Conservation (phyloP, 2,888 invertebrate genomes). For the Megastigmus dorsalis region DNA sequence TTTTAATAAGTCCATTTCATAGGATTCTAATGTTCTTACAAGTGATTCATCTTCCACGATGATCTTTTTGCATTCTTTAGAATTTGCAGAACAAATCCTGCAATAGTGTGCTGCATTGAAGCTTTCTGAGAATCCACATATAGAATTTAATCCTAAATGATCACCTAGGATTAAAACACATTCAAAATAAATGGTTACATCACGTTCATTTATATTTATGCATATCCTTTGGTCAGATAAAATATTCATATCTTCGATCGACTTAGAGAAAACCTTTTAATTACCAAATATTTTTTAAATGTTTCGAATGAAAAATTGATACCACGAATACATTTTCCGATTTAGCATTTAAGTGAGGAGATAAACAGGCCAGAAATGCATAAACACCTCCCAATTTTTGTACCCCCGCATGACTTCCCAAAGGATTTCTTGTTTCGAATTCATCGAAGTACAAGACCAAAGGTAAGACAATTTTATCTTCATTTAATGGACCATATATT, state of each 20-base stretch:
- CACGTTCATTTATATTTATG: too few species aligned
- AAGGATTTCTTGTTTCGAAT: slow-evolving; percentile 37
- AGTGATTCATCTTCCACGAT: background rate
- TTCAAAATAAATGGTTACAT: too few species aligned
- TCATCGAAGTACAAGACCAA: slow-evolving; percentile 43
- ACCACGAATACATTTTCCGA: too few species aligned
- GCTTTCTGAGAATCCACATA: too few species aligned
- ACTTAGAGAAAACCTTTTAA: too few species aligned
- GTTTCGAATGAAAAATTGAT: too few species aligned
- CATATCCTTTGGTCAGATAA: too few species aligned
- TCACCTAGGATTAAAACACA: too few species aligned
- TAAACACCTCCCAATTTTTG: slow-evolving; percentile 45
- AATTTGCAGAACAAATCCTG: background rate
- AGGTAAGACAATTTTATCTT: slow-evolving; percentile 13
- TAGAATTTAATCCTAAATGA: too few species aligned
- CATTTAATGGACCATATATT: slow-evolving; percentile 30
- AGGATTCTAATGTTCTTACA: background rate
- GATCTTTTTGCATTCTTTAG: background rate
- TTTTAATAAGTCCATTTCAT: background rate
- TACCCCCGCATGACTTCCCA: slow-evolving; percentile 48
- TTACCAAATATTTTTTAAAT: too few species aligned
- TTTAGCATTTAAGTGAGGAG: slow-evolving; percentile 23
- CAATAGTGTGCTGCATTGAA: background rate
- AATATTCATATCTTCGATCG: too few species aligned
- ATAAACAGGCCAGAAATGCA: slow-evolving; percentile 36